Evolutionary conservation across 2,888 invertebrate species (phyloP).

Genomic region (Corbicula japonica): DNA sequence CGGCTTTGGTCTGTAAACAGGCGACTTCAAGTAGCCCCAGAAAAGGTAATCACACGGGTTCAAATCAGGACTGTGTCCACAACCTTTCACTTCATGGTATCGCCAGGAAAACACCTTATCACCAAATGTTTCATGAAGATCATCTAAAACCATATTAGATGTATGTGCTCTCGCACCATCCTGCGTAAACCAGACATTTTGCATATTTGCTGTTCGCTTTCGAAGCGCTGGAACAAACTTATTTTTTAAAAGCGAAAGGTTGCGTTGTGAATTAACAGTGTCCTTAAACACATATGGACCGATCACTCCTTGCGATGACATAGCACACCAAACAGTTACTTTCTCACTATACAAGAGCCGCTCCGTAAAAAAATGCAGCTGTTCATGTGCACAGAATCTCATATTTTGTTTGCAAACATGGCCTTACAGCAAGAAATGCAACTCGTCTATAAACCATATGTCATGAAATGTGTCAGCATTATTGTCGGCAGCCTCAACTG

Average conservation of each 20-base stretch:
- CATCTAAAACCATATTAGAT: slow-evolving; percentile 4
- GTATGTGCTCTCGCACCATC: slow-evolving; percentile 34
- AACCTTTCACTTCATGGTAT: slow-evolving; percentile 12
- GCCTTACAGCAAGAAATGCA: slow-evolving; percentile 19
- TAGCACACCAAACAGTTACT: slow-evolving; percentile 45
- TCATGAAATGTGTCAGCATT: no score
- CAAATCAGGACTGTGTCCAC: slow-evolving; percentile 17
- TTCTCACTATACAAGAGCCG: slow-evolving; percentile 40
- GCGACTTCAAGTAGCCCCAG: slow-evolving; percentile 10
- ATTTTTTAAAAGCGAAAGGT: slow-evolving; percentile 34
- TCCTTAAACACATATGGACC: slow-evolving; percentile 26
- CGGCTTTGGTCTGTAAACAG: background rate
- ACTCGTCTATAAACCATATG: slow-evolving; percentile 22
- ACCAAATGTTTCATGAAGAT: slow-evolving; percentile 16
- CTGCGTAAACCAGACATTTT: slow-evolving; percentile 35
- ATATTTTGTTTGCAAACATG: slow-evolving; percentile 33
- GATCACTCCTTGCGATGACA: slow-evolving; percentile 37
- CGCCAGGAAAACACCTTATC: slow-evolving; percentile 21
- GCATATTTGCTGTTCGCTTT: slow-evolving; percentile 1
- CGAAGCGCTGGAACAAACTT: slow-evolving; percentile 30
- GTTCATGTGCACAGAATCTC: slow-evolving; percentile 32
- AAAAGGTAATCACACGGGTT: slow-evolving; percentile 17
- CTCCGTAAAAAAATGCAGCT: slow-evolving; percentile 37
- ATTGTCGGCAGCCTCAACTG: no score
- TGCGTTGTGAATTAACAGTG: slow-evolving; percentile 29